Evolutionary conservation across 2,888 invertebrate genomes (phyloP).

Genomic region (Ophioninae sp.): DNA sequence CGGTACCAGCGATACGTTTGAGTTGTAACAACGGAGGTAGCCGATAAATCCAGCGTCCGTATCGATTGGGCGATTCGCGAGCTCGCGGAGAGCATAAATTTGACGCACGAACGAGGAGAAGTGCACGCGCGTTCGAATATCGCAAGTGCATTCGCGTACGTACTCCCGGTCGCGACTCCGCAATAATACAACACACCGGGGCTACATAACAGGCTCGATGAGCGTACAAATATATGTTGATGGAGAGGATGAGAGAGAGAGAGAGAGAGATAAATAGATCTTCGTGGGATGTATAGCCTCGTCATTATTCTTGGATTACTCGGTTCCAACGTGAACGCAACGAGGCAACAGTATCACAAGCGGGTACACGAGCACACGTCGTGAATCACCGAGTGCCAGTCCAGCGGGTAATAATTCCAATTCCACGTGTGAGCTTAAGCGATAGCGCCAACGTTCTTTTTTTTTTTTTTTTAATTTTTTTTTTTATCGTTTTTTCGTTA

Average conservation of each 20-base stretch:
- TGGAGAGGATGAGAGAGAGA: constrained; percentile 14
- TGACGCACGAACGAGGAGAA: constrained; percentile 36
- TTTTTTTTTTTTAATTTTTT: neutral
- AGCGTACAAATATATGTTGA: constrained; percentile 20
- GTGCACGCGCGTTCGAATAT: constrained; percentile 42
- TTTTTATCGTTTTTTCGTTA: neutral
- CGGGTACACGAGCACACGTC: constrained; percentile 13
- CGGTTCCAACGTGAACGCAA: constrained; percentile 29
- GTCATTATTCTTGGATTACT: constrained; percentile 52
- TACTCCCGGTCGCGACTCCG: neutral
- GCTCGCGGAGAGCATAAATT: constrained; percentile 57
- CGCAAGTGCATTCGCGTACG: constrained; percentile 51
- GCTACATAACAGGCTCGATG: constrained; percentile 23
- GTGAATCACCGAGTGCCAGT: constrained; percentile 13
- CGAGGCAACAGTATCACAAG: constrained; percentile 28
- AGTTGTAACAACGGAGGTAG: constrained; percentile 10
- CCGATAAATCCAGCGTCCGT: constrained; percentile 59
- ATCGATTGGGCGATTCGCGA: constrained; percentile 37
- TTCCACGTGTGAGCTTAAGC: constrained; percentile 15
- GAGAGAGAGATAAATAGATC: constrained; percentile 27
- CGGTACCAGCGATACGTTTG: neutral
- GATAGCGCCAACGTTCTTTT: neutral
- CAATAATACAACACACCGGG: constrained; percentile 3
- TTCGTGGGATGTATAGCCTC: constrained; percentile 46
- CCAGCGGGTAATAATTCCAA: constrained; percentile 36